Conservation (phyloP, 53 echinoderm and acorn worm genomes). For the Apostichopus leukothele region DNA sequence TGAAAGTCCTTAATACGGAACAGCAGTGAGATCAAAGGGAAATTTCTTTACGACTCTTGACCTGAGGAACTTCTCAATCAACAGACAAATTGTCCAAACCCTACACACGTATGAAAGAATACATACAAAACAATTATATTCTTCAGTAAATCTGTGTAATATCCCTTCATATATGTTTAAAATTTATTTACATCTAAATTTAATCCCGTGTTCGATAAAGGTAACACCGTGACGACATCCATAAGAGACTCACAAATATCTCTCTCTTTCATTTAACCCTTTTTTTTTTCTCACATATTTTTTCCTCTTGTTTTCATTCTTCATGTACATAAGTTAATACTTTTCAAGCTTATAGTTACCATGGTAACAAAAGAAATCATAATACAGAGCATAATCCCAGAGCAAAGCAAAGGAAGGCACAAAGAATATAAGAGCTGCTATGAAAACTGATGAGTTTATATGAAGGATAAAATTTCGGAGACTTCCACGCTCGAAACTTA, state of each 20-base stretch:
- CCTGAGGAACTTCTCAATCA: too few species aligned
- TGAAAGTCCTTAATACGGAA: too few species aligned
- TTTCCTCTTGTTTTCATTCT: not conserved
- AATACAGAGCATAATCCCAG: not conserved
- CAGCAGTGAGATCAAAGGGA: too few species aligned
- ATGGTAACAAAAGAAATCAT: not conserved
- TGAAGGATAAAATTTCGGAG: too few species aligned
- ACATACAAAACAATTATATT: not conserved
- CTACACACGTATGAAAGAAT: not conserved
- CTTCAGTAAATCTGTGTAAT: not conserved
- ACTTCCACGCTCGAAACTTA: too few species aligned
- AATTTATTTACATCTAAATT: constrained; percentile 30
- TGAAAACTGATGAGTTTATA: too few species aligned
- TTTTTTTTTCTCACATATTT: not conserved
- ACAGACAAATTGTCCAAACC: too few species aligned
- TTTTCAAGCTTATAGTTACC: not conserved
- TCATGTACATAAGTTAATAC: not conserved
- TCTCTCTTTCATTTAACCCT: not conserved
- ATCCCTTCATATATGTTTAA: constrained; percentile 35
- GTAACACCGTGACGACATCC: too few species aligned
- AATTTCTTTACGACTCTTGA: too few species aligned
- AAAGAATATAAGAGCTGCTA: not conserved
- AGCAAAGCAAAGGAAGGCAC: not conserved
- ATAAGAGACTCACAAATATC: not conserved
- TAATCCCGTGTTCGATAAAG: too few species aligned